phyloP scores from a whole-genome alignment of 1,140 invertebrate species.

The Saccostrea cuccullata region DNA sequence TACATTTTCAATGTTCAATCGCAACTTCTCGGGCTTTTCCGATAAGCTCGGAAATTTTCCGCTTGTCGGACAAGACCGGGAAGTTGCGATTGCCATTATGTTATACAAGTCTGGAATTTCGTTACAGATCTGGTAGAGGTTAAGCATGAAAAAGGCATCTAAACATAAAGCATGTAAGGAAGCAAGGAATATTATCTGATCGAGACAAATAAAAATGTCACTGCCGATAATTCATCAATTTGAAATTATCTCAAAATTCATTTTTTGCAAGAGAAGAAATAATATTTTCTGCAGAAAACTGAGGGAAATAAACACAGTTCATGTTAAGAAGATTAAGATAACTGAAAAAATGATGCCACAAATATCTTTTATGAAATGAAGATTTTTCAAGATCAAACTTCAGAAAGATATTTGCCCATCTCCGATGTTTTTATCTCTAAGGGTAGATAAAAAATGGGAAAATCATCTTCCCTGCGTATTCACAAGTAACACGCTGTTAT shows the following conservation, averaged over 20 bases:
- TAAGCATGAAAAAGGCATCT: not conserved
- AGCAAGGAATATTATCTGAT: not conserved
- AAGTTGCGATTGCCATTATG: too few relatives aligned
- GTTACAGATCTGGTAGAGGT: not conserved
- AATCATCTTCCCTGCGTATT: conserved; percentile 20
- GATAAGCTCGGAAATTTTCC: too few relatives aligned
- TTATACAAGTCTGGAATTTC: not conserved
- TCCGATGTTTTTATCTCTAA: not conserved
- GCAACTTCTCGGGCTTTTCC: too few relatives aligned
- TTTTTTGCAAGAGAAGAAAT: not conserved
- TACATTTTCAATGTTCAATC: too few relatives aligned
- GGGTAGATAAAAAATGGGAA: not conserved
- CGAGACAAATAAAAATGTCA: conserved; percentile 27
- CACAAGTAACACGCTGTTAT: conserved; percentile 18
- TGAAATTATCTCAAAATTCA: conserved; percentile 2
- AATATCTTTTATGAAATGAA: conserved; percentile 35
- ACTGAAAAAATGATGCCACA: conserved; percentile 14
- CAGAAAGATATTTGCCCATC: conserved; percentile 30
- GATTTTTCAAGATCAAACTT: conserved; percentile 38
- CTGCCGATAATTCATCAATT: conserved; percentile 10
- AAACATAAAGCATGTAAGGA: not conserved
- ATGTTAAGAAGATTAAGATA: conserved; percentile 12
- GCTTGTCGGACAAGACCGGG: too few relatives aligned
- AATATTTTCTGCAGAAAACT: conserved; percentile 8
- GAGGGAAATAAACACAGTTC: conserved; percentile 4